Evolutionary conservation across 2,113 vertebrate species (phyloP).

Genomic region (Asarcornis scutulata): DNA sequence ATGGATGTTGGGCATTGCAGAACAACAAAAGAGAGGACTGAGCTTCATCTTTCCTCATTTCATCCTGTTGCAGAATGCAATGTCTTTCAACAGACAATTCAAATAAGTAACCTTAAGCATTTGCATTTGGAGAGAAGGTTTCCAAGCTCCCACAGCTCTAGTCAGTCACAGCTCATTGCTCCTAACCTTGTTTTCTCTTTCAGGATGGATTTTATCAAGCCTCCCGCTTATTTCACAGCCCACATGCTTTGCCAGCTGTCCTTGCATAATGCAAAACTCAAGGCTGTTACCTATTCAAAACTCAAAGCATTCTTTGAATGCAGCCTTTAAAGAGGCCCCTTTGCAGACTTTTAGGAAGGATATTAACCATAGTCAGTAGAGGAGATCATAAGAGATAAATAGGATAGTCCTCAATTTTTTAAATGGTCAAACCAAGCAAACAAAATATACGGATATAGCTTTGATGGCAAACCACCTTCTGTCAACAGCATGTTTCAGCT

Average conservation of each 20-base stretch:
- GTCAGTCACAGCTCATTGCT: slow-evolving; percentile 56
- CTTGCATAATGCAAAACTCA: slow-evolving; percentile 31
- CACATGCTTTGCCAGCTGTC: slow-evolving; percentile 56
- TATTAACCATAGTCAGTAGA: background rate
- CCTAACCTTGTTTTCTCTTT: slow-evolving; percentile 61
- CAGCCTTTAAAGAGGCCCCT: background rate
- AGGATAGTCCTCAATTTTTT: background rate
- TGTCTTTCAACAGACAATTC: slow-evolving; percentile 24
- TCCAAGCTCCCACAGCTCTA: slow-evolving; percentile 53
- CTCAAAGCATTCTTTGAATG: background rate
- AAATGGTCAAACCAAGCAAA: background rate
- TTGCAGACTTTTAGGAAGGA: background rate
- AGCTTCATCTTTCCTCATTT: background rate
- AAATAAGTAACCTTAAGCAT: slow-evolving; percentile 25
- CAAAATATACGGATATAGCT: background rate
- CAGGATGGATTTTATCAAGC: slow-evolving; percentile 21
- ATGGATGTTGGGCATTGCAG: background rate
- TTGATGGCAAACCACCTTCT: slow-evolving; percentile 43
- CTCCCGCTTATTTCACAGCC: slow-evolving; percentile 47
- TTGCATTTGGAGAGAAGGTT: slow-evolving; percentile 28
- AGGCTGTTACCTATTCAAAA: slow-evolving; percentile 25
- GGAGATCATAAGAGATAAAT: background rate
- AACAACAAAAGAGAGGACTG: background rate
- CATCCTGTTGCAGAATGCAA: accelerated
- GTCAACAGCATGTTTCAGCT: slow-evolving; percentile 33